Evolutionary conservation across 2,797 vertebrate species (phyloP).

Genomic region (Acrocephalus scirpaceus): DNA sequence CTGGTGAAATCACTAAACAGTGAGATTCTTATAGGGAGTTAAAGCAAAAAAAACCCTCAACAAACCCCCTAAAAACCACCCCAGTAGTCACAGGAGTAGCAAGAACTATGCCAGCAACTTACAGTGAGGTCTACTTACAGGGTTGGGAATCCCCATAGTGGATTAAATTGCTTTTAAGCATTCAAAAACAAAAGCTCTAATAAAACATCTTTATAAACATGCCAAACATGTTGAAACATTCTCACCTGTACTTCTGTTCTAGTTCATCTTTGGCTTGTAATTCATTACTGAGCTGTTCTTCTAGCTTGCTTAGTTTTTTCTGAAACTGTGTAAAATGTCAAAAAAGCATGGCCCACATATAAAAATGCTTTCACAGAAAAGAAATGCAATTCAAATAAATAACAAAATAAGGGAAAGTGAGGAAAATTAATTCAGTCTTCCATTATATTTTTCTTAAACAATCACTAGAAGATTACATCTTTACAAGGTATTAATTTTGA

Average conservation of each 20-base stretch:
- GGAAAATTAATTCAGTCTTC: background rate
- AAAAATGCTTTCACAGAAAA: background rate
- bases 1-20: background rate
- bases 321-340: conserved; percentile 84
- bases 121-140: background rate
- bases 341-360: background rate
- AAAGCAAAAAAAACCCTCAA: background rate
- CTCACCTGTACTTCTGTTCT: conserved; percentile 92
- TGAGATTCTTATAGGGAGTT: background rate
- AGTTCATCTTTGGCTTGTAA: conserved; percentile 92
- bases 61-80: background rate
- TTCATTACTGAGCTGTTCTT: conserved; percentile 90
- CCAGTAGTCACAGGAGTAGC: background rate
- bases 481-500: background rate
- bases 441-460: background rate
- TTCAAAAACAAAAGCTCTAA: background rate
- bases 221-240: background rate
- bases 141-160: background rate
- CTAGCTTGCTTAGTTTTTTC: conserved; percentile 88
- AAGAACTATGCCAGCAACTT: background rate
- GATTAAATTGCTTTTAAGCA: background rate
- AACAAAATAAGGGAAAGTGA: background rate
- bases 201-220: background rate
- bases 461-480: background rate
- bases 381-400: background rate